Percentiles rank a stretch among this genome's conserved stretches.
Evolutionary conservation across 2,113 vertebrate species (phyloP).

Genomic region (Terrapene triunguis): DNA sequence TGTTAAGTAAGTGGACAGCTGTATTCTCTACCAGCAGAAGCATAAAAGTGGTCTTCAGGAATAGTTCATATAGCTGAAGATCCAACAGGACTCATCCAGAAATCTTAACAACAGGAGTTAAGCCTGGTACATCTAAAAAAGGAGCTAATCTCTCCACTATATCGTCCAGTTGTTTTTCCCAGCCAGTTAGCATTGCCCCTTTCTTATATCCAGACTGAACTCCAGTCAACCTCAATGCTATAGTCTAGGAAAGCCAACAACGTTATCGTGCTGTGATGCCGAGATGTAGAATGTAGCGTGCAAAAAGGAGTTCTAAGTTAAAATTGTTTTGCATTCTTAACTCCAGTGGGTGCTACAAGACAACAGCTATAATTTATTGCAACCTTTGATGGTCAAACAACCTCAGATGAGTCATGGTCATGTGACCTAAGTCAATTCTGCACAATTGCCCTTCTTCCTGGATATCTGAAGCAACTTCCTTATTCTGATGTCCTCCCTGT

Average conservation of each 20-base stretch:
- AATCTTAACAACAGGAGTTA: not conserved
- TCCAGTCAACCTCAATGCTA: constrained; percentile 63
- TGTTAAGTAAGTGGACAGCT: not conserved
- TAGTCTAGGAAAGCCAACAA: constrained; percentile 63
- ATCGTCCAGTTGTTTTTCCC: constrained; percentile 64
- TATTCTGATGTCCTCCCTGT: not conserved
- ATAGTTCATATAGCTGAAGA: not conserved
- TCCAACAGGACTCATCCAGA: constrained; percentile 45
- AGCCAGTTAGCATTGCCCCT: constrained; percentile 34
- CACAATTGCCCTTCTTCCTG: constrained; percentile 2
- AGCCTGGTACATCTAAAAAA: constrained; percentile 48
- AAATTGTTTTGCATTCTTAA: constrained; percentile 51
- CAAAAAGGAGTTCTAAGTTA: constrained; percentile 52
- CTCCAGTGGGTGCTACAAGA: constrained; percentile 25
- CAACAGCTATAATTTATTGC: constrained; percentile 47
- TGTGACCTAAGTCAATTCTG: constrained; percentile 30
- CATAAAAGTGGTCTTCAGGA: not conserved
- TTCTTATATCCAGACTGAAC: constrained; percentile 56
- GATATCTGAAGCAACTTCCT: constrained; percentile 45
- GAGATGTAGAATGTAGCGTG: not conserved
- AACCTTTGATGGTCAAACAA: constrained; percentile 41
- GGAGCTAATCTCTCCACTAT: constrained; percentile 41
- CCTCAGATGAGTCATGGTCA: constrained; percentile 27
- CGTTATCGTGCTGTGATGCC: constrained; percentile 55
- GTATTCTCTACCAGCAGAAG: not conserved